A percentile compares a stretch with the other conserved stretches of the same genome.
Conservation (phyloP, 2,797 vertebrate genomes). For the Parotocinclus haroldoi region DNA sequence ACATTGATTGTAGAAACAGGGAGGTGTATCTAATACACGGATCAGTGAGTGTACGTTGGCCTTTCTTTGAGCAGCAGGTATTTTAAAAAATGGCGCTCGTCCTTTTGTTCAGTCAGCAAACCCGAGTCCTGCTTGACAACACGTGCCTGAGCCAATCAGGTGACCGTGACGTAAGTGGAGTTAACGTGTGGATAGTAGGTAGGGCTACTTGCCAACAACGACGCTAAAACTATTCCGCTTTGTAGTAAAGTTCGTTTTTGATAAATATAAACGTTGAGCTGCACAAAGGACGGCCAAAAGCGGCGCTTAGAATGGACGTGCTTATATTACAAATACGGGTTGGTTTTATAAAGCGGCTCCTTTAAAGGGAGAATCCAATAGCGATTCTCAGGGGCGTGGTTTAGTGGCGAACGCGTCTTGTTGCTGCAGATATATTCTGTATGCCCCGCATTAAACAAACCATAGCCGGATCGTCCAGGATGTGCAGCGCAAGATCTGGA, state of each 20-base stretch:
- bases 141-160: conserved; percentile 12
- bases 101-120: conserved; percentile 5
- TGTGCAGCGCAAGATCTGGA: conserved; percentile 31
- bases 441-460: conserved; percentile 25
- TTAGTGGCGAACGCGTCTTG: conserved; percentile 22
- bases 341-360: conserved; percentile 49
- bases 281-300: too few relatives aligned
- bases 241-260: too few relatives aligned
- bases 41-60: too few relatives aligned
- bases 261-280: too few relatives aligned
- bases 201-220: not conserved
- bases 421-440: conserved; percentile 38
- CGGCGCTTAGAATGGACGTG: too few relatives aligned
- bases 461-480: conserved; percentile 35
- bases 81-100: conserved; percentile 19
- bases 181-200: too few relatives aligned
- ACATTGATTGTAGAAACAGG: too few relatives aligned
- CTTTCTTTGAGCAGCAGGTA: too few relatives aligned
- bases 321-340: too few relatives aligned
- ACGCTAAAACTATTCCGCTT: too few relatives aligned
- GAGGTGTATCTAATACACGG: too few relatives aligned
- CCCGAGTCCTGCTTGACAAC: conserved; percentile 24
- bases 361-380: conserved; percentile 63
- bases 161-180: not conserved
- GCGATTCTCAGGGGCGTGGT: conserved; percentile 59